Conservation (phyloP, 2,113 vertebrate genomes). For the Salvelinus fontinalis region DNA sequence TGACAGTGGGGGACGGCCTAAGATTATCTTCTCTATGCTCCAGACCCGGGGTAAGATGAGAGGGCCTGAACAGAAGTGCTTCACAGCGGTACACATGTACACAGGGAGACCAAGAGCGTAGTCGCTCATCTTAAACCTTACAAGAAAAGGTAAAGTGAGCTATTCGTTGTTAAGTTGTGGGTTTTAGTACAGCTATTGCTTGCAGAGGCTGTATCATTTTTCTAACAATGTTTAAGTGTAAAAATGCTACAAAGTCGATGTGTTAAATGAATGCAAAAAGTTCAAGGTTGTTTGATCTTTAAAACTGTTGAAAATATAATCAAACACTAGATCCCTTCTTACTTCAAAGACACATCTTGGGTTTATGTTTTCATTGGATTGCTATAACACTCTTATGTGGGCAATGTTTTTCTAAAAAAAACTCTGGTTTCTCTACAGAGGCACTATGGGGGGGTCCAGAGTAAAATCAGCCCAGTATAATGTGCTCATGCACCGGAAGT, state of each 20-base stretch:
- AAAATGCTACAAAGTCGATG: not conserved
- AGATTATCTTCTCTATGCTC: conserved; percentile 82
- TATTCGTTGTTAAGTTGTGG: conserved; percentile 61
- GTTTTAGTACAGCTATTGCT: conserved; percentile 21
- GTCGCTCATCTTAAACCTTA: conserved; percentile 61
- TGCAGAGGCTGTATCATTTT: not conserved
- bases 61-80: conserved; percentile 58
- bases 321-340: not conserved
- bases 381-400: too few species aligned
- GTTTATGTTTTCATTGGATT: too few species aligned
- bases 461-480: conserved; percentile 29
- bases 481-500: conserved; percentile 53
- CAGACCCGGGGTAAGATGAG: conserved; percentile 35
- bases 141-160: conserved; percentile 58
- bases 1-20: conserved; percentile 83
- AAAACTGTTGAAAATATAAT: not conserved
- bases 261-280: not conserved
- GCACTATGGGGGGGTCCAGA: not conserved
- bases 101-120: conserved; percentile 59
- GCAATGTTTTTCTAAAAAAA: not conserved
- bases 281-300: not conserved
- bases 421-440: not conserved
- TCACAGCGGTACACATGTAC: conserved; percentile 68
- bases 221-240: not conserved
- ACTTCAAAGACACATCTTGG: too few species aligned